A percentile compares a stretch with the other conserved stretches of the same genome.
Conservation (phyloP, 2,888 invertebrate genomes). For the Drosophila kokeensis region DNA sequence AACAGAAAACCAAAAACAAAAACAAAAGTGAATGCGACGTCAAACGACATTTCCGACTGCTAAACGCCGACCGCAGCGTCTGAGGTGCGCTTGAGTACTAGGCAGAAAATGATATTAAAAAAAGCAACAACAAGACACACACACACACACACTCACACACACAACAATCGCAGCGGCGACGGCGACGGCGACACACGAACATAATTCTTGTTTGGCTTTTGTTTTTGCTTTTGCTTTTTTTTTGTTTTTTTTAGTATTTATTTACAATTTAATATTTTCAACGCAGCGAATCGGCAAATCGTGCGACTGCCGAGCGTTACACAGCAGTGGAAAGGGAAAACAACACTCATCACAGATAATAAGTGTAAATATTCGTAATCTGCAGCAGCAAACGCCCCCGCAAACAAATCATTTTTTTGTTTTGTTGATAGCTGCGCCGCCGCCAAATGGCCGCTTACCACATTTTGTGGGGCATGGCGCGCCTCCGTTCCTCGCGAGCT, state of each 20-base stretch:
- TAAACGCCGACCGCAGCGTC: conserved; percentile 62
- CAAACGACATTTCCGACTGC: conserved; percentile 47
- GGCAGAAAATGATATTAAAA: conserved; percentile 19
- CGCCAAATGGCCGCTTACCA: conserved; percentile 43
- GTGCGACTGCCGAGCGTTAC: conserved; percentile 41
- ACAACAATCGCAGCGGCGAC: conserved; percentile 25
- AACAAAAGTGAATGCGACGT: conserved; percentile 41
- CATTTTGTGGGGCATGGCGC: conserved; percentile 37
- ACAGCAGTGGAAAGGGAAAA: conserved; percentile 12
- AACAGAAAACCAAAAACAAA: background rate
- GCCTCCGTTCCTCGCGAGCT: conserved; percentile 46
- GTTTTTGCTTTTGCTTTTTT: conserved; percentile 33
- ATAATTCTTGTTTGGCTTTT: conserved; percentile 59
- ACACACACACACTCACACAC: conserved; percentile 13
- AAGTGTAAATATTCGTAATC: conserved; percentile 33
- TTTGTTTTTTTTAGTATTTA: conserved; percentile 48
- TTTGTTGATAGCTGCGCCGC: background rate
- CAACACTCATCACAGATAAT: conserved; percentile 20
- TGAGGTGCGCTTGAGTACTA: conserved; percentile 74
- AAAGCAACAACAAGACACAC: conserved; percentile 27
- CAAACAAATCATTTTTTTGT: background rate
- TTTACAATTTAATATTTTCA: conserved; percentile 69
- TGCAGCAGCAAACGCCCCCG: conserved; percentile 28
- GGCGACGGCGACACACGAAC: conserved; percentile 55
- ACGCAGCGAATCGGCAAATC: conserved; percentile 55